Base-by-base conservation (phyloP, 2,888 invertebrate genomes). In the Nomada goodeniana region DNA sequence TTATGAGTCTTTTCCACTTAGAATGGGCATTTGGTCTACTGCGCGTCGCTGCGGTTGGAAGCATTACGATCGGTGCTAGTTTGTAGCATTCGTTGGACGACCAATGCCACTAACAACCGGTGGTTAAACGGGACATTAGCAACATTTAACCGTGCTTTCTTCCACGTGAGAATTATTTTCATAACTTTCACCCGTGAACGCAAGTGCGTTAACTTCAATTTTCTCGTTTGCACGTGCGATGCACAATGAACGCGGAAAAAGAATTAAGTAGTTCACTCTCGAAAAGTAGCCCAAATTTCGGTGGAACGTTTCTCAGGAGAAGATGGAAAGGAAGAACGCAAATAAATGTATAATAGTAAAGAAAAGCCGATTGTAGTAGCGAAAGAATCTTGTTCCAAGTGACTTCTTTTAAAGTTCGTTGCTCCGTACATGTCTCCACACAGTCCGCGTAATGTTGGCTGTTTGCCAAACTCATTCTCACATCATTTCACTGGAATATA, bases 381-480 rank as follows among this genome's bases (percentile, higher is more conserved):
- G 79, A 69, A 86, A 70, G 76, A 85, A 79, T 80, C 75, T 77
- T 76, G 76, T 67, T 42, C 89, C 68, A 83, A 80, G 84, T 84
- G 80, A 77, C 83, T 83, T 82, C 77, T 77, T 55, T 71, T 53
- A 77, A 83, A 88, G 88, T 88, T 88, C 88, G 89, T 88, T 88
- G 88, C 89, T 79, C 89, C 85, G 83, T 84, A 83, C 80, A 80
- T 79, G 89, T 88, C 89, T 80, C 85, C 85, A 85, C 74, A 73
- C 78, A 86, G 85, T 83, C 88, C 84, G 76, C 74, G 82, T 77
- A 71, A 75, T 63, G 57, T 82, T 88, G 88, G 88, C 78, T 18
- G 61, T 52, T 61, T 83, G 88, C 88, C 89, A 88, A 84, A 89
- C 85, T 89, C 87, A 89, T 88, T 87, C 89, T 89, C 88, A 85